These are phyloP conservation scores for Rafetus swinhoei DNA, from an alignment of 2,113 vertebrate species.

Conservation along the genomic window DNA sequence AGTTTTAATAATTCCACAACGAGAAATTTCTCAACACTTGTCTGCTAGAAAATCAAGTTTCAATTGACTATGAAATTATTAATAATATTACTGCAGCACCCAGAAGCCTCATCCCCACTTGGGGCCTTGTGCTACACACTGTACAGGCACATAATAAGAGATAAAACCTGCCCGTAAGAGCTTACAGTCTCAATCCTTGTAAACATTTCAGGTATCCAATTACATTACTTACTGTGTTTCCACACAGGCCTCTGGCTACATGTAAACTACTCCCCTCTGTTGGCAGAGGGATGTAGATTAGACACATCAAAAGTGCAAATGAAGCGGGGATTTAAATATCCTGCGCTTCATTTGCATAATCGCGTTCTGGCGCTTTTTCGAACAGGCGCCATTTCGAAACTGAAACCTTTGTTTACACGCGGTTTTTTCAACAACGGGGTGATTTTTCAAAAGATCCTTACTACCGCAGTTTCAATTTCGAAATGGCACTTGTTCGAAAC, in stretches of 20 bases:
- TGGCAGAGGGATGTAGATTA: too few species aligned
- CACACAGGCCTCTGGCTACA: not conserved
- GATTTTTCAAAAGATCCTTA: too few species aligned
- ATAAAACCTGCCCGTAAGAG: not conserved
- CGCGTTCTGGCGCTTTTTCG: too few species aligned
- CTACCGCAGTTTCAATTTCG: too few species aligned
- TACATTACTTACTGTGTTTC: not conserved
- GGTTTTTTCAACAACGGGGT: too few species aligned
- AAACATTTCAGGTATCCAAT: fast-evolving
- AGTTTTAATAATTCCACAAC: not conserved
- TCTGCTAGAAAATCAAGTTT: not conserved
- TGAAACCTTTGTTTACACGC: too few species aligned
- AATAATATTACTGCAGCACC: fast-evolving
- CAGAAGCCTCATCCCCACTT: not conserved
- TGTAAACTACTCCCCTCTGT: too few species aligned
- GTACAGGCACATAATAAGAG: not conserved
- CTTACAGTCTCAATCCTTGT: not conserved
- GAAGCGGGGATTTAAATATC: too few species aligned
- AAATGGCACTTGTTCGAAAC: too few species aligned
- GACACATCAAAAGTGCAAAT: too few species aligned
- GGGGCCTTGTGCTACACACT: not conserved
- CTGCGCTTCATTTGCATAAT: too few species aligned
- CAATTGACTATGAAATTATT: not conserved
- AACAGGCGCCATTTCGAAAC: too few species aligned
- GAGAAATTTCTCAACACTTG: not conserved